Evolutionary conservation across 2,888 invertebrate species (phyloP), one percentile per base, ranked within the genome.

Genomic region (Chrysolina oricalcia): DNA sequence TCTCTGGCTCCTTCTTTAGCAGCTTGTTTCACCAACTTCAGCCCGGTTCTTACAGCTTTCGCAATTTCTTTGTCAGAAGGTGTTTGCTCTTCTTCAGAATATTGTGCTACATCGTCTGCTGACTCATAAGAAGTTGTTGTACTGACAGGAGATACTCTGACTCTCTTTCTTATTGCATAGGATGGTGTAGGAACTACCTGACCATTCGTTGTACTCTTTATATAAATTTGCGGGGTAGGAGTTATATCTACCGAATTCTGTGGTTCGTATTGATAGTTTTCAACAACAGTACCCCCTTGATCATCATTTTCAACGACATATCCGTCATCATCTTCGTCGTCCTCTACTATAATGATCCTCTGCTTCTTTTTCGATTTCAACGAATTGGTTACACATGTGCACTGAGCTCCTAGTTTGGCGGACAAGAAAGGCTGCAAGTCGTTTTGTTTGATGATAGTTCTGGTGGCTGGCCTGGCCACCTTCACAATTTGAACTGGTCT

Each of bases 361-460:
- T 83, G 78, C 64, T 85, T 85, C 81, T 91, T 91, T 82, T 90
- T 90, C 0, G 92, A 86, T 27, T 89, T 88, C 46, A 92, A 81
- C 0, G 91, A 88, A 64, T 92, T 92, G 0, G 92, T 92, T 78
- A 91, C 90, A 83, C 94, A 94, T 71, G 93, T 94, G 81, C 94
- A 94, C 70, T 94, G 93, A 4, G 94, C 94, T 3, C 93, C 93
- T 13, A 94, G 88, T 88, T 94, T 94, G 53, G 93, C 91, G 0
- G 94, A 90, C 19, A 94, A 89, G 10, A 94, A 87, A 0, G 94
- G 94, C 86, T 94, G 94, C 80, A 93, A 92, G 81, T 94, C 94
- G 81, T 94, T 94, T 77, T 93, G 91, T 86, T 93, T 93, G 0
- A 93, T 92, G 2, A 93, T 92, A 10, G 93, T 91, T 53, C 90